Evolutionary conservation across 2,888 invertebrate species (phyloP), one percentile per base, ranked within the genome.

Genomic region (Ornithoptera priamus): DNA sequence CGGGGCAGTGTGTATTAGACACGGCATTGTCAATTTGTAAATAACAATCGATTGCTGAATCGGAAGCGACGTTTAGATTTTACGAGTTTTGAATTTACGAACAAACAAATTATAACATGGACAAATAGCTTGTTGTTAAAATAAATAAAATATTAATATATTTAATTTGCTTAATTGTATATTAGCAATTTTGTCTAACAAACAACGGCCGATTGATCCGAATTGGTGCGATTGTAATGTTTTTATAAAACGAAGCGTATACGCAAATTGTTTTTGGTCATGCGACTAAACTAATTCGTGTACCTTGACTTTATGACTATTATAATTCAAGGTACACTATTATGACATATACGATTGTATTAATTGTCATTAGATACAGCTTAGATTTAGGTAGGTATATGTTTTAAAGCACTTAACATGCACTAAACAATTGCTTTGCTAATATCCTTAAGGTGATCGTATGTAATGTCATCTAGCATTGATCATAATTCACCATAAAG

Each of bases 1-100:
- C 18, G 70, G 70, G 17, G 70, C 67, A 20, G 67, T 67, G 30
- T 57, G 60, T 24, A 70, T 67, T 70, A 70, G 67, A 67, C 67
- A 67, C 63, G 70, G 70, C 70, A 70, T 70, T 64, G 15, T 70
- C 24, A 50, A 65, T 60, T 62, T 59, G 20, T 50, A 15, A 15
- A 20, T 59, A 69, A 65, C 69, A 62, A 46, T 65, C 58, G 66
- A 39, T 65, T 46, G 15, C 46, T n/a, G 39, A 58, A 62, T 57
- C 36, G 36, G 65, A 60, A 62, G 65, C 50, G 66, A 57, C 42
- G 62, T 62, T 66, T 36, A 66, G 56, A 46, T n/a, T n/a, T 36
- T 18, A 22, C 39, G 59, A n/a, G 30, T 53, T 39, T 36, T 42
- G 1, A 39, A 39, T 7, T 56, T 30, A 36, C 56, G 4, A 53